phyloP scores from a whole-genome alignment of 1,140 invertebrate species.

The Heliconius hermathena region DNA sequence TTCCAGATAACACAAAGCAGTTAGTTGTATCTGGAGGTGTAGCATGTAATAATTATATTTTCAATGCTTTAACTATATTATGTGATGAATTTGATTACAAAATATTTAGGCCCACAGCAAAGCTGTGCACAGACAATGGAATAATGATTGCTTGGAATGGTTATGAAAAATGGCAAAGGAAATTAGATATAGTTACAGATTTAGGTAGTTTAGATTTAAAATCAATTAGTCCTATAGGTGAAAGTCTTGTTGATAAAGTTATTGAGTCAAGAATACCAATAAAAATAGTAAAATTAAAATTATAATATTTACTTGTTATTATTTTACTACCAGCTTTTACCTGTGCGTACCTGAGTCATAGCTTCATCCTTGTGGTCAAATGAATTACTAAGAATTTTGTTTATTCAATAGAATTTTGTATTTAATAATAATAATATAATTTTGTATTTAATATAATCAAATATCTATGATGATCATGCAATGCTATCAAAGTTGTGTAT shows the following conservation, averaged over 20 bases:
- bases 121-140: conserved; percentile 98
- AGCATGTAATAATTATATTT: conserved; percentile 95
- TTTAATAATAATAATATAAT: too few relatives aligned
- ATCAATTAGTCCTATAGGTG: conserved; percentile 61
- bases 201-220: conserved; percentile 63
- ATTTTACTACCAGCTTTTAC: not conserved
- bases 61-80: conserved; percentile 85
- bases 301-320: conserved; percentile 20
- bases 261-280: conserved; percentile 58
- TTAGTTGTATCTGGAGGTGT: conserved; percentile 96
- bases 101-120: conserved; percentile 88
- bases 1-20: conserved; percentile 83
- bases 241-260: conserved; percentile 60
- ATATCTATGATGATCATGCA: too few relatives aligned
- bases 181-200: conserved; percentile 64
- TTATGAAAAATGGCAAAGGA: conserved; percentile 86
- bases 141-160: conserved; percentile 99
- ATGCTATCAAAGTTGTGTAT: too few relatives aligned
- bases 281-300: conserved; percentile 69
- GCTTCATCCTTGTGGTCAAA: too few relatives aligned
- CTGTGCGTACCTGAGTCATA: too few relatives aligned
- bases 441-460: too few relatives aligned
- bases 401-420: too few relatives aligned
- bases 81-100: conserved; percentile 87
- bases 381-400: too few relatives aligned